These are phyloP conservation scores for Drosophila kohkoa DNA, from an alignment of 1,140 invertebrate genomes.

Conservation along the genomic window DNA sequence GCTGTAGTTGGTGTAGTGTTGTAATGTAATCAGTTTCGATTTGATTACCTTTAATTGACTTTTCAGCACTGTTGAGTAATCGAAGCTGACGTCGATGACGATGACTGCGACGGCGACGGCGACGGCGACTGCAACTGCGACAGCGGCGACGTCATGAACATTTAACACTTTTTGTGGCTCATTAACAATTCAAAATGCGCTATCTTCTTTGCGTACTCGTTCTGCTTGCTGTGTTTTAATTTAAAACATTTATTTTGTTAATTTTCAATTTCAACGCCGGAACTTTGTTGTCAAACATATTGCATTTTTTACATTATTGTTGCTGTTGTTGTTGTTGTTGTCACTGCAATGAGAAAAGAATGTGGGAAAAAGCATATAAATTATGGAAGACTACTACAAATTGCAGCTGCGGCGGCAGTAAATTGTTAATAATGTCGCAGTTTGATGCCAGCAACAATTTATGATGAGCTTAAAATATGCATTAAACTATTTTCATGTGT, in stretches of 20 bases:
- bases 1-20: constrained; percentile 48
- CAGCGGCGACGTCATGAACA: constrained; percentile 51
- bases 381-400: constrained; percentile 53
- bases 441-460: constrained; percentile 63
- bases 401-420: constrained; percentile 51
- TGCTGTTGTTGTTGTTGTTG: constrained; percentile 42
- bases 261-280: constrained; percentile 61
- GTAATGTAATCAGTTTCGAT: constrained; percentile 79
- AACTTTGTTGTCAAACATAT: constrained; percentile 80
- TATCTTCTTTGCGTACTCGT: constrained; percentile 14
- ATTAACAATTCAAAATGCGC: constrained; percentile 75
- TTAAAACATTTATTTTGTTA: constrained; percentile 64
- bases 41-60: constrained; percentile 83
- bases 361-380: constrained; percentile 54
- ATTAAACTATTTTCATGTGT: constrained; percentile 34
- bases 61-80: constrained; percentile 70
- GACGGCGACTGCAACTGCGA: constrained; percentile 18
- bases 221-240: constrained; percentile 13
- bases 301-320: constrained; percentile 40
- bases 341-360: constrained; percentile 59
- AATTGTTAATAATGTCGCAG: constrained; percentile 72
- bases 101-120: constrained; percentile 2
- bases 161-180: constrained; percentile 71
- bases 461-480: constrained; percentile 72
- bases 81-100: constrained; percentile 48